Base-by-base conservation (phyloP, 2,113 vertebrate genomes). In the Pipa parva region DNA sequence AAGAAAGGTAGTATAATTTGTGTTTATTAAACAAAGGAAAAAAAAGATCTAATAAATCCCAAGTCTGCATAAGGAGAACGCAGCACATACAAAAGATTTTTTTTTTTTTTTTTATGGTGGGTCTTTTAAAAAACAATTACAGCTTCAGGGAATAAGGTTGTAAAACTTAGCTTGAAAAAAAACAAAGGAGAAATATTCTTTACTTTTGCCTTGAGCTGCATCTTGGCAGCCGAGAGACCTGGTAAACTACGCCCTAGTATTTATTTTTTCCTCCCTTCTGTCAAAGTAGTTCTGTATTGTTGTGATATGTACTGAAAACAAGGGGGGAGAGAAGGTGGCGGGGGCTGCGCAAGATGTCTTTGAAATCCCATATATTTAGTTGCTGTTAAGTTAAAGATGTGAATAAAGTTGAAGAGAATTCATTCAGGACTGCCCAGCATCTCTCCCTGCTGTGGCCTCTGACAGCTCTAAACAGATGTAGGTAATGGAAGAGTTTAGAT, bases 401-500 rank as follows among this genome's bases (percentile, higher is more conserved):
- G 58, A 69, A 50, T 69, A 69, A 69, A 69, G 66, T 51, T 42
- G 57, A 69, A 56, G 49, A 68, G 66, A 70, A 70, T 70, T 61
- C 66, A 70, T 70, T 27, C 57, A 70, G 66, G 66, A 70, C 66
- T 52, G 57, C 66, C 66, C 66, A n/a, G 48, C 66, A 52, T 60
- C 65, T 70, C 66, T 70, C 66, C 66, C 66, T 31, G 48, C 66
- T 70, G 66, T 48, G 66, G 48, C 66, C 48, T 48, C 66, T 70
- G 66, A 70, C 66, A 70, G 66, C 57, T 61, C 66, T 61, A 70
- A 70, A 70, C 66, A 70, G 66, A 70, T 70, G 66, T 70, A 60
- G 66, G 66, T 61, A 70, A 70, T 70, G 66, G 66, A 70, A 61
- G 57, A 70, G 66, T 61, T 70, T 70, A 70, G 66, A 70, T 70